Evolutionary conservation across 2,797 vertebrate genomes (phyloP).

Genomic region (Xenentodon cancila): DNA sequence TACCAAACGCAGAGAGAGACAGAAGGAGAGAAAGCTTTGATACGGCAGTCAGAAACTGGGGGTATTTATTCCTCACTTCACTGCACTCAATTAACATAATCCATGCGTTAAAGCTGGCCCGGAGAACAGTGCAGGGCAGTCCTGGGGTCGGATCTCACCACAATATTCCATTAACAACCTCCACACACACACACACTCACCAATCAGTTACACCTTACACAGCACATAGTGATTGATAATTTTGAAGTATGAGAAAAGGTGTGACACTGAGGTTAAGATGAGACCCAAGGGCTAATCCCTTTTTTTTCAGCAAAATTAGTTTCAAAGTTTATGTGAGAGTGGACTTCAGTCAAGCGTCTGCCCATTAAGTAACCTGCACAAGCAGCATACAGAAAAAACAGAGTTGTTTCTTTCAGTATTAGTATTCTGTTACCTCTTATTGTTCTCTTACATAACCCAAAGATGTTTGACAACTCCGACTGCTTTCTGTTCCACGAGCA

Average conservation of each 20-base stretch:
- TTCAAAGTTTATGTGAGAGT: constrained; percentile 22
- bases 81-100: constrained; percentile 75
- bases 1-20: constrained; percentile 18
- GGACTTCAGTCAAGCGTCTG: constrained; percentile 2
- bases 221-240: constrained; percentile 65
- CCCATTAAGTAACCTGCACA: too few relatives aligned
- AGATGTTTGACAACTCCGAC: constrained; percentile 21
- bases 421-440: constrained; percentile 13
- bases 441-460: constrained; percentile 8
- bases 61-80: constrained; percentile 60
- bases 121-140: constrained; percentile 67
- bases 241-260: constrained; percentile 46
- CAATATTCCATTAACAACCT: constrained; percentile 67
- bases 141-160: constrained; percentile 60
- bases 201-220: constrained; percentile 71
- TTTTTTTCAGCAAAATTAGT: constrained; percentile 42
- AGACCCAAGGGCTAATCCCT: constrained; percentile 26
- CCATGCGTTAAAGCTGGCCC: constrained; percentile 68
- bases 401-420: not conserved
- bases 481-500: constrained; percentile 28
- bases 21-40: constrained; percentile 18
- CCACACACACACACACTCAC: constrained; percentile 55
- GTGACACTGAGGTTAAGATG: constrained; percentile 50
- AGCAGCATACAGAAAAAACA: not conserved
- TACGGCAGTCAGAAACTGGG: constrained; percentile 33